Conservation (phyloP, 92 coral and sea anemone genomes). For the Paramuricea clavata region DNA sequence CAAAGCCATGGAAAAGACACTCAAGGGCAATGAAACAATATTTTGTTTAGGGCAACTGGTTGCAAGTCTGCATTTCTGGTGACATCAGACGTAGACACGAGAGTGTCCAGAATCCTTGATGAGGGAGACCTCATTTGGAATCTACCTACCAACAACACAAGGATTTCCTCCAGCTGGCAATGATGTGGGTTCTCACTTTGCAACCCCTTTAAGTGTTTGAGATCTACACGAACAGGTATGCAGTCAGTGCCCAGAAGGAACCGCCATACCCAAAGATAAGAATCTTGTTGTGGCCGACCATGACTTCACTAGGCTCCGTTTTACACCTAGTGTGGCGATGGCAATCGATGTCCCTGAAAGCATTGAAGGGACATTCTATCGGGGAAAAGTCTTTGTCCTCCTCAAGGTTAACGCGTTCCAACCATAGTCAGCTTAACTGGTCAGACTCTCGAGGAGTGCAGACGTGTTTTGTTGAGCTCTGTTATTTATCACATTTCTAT, state of each 20-base stretch:
- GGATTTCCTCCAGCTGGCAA: constrained; percentile 35
- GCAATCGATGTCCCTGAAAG: constrained; percentile 61
- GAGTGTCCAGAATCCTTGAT: constrained; percentile 58
- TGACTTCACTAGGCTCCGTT: constrained; percentile 59
- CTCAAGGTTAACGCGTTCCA: constrained; percentile 56
- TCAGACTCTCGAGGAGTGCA: too few relatives aligned
- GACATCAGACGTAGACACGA: constrained; percentile 50
- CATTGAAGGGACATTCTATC: constrained; percentile 52
- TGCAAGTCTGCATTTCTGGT: constrained; percentile 64
- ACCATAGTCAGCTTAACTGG: too few relatives aligned
- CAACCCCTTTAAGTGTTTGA: constrained; percentile 45
- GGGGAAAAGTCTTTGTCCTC: constrained; percentile 43
- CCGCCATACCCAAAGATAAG: constrained; percentile 49
- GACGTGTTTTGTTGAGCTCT: too few relatives aligned
- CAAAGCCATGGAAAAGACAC: constrained; percentile 43
- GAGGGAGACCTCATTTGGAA: constrained; percentile 62
- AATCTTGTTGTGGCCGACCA: constrained; percentile 57
- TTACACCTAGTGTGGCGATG: constrained; percentile 58
- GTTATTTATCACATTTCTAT: too few relatives aligned
- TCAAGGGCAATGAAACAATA: constrained; percentile 48
- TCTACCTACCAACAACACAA: constrained; percentile 24
- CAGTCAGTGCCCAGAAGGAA: constrained; percentile 44
- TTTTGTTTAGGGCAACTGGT: constrained; percentile 48
- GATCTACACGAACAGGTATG: constrained; percentile 50
- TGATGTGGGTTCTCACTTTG: constrained; percentile 55